Conservation (phyloP, 2,113 vertebrate species). For the Setophaga kirtlandii region DNA sequence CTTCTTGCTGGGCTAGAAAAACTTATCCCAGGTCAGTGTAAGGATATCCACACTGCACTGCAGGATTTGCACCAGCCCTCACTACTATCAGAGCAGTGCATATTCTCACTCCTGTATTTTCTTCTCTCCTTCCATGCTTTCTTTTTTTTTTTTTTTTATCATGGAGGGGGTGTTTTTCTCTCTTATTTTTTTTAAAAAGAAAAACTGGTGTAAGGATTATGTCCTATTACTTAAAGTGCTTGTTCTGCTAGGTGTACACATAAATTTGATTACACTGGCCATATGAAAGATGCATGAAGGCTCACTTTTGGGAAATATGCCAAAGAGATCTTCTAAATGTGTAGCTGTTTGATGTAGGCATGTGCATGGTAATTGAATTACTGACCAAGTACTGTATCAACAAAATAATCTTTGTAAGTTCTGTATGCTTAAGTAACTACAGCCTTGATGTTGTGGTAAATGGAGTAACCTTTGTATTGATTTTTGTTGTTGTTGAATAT, state of each 20-base stretch:
- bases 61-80: neutral
- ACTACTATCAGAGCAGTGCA: neutral
- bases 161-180: neutral
- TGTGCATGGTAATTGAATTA: constrained; percentile 64
- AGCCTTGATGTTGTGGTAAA: constrained; percentile 40
- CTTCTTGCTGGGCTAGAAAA: neutral
- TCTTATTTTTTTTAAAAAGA: neutral
- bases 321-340: constrained; percentile 23
- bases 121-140: neutral
- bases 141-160: neutral
- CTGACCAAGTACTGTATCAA: constrained; percentile 59
- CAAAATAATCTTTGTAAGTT: constrained; percentile 46
- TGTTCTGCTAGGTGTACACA: neutral
- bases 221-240: constrained; percentile 39
- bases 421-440: constrained; percentile 38
- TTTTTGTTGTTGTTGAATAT: constrained; percentile 39
- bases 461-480: constrained; percentile 15
- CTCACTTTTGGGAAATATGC: constrained; percentile 32
- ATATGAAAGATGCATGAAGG: constrained; percentile 44
- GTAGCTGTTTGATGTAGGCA: constrained; percentile 20
- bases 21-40: neutral
- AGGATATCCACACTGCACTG: neutral
- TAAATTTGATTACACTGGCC: constrained; percentile 26
- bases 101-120: neutral
- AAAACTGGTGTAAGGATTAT: neutral